Evolutionary conservation across 1,140 invertebrate genomes (phyloP), one percentile per base, ranked within the genome.

Genomic region (Tetragnatha versicolor): DNA sequence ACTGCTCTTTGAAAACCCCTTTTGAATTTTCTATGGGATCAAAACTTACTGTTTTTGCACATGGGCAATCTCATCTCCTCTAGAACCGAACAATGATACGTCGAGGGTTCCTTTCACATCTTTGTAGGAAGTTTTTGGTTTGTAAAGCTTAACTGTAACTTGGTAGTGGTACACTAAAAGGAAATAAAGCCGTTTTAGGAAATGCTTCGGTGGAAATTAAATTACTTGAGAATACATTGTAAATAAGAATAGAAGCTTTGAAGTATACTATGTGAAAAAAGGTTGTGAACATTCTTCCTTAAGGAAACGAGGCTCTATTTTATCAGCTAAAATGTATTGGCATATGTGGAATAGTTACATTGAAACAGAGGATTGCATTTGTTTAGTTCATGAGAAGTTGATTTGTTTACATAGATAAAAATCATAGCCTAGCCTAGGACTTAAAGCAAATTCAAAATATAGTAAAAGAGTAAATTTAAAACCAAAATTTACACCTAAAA

Each of bases 151-250:
- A 1, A 79, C 22, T 4, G 6, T 58, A 12, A 79, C 51, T 72
- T 79, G 66, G 42, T 79, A 79, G 29, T 79, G 66, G 45, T 79
- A 72, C 9, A 79, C 78, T 79, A 27, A 22, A 66, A 58, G 14
- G n/a, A 58, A n/a, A 31, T 14, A 39, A 58, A n/a, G 14, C 2
- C 27, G 17, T 27, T 7, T 27, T 2, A 35, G 29, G 22, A 61
- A 31, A 2, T 33, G 2, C 2, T 20, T 37, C 22, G 22, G 4
- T 35, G 9, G n/a, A n/a, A n/a, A n/a, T n/a, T n/a, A n/a, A n/a
- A n/a, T n/a, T n/a, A n/a, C n/a, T n/a, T n/a, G n/a, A n/a, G 20
- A 45, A 68, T 68, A 29, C 22, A 10, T 47, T 6, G n/a, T 5
- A 31, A 45, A 45, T 33, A 60, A 20, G 39, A 39, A 5, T 37